Evolutionary conservation across 2,113 vertebrate genomes (phyloP).

Genomic region (Actinemys pallida): DNA sequence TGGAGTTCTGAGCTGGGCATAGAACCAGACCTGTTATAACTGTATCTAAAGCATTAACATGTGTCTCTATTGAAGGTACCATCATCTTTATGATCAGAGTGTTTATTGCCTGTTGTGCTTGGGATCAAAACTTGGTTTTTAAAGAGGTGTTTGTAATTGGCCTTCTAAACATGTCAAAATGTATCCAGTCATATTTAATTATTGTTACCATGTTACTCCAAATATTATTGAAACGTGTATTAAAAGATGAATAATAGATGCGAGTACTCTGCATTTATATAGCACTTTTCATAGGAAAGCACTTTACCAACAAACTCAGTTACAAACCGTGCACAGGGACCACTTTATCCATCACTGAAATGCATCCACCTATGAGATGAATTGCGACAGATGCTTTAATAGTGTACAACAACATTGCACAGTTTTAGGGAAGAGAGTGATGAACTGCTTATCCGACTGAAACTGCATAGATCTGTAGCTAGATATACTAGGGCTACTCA

Average conservation of each 20-base stretch:
- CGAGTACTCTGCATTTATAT: not conserved
- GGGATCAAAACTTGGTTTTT: fast-evolving
- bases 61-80: not conserved
- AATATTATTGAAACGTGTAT: not conserved
- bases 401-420: not conserved
- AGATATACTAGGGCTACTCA: not conserved
- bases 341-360: constrained; percentile 16
- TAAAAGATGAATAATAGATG: not conserved
- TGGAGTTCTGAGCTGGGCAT: fast-evolving
- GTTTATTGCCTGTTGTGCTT: not conserved
- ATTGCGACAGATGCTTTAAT: not conserved
- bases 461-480: not conserved
- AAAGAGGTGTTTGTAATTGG: not conserved
- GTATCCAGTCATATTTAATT: not conserved
- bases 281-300: not conserved
- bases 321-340: not conserved
- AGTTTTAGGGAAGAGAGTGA: not conserved
- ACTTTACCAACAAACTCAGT: not conserved
- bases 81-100: not conserved
- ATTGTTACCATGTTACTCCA: not conserved
- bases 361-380: not conserved
- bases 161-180: not conserved
- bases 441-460: fast-evolving
- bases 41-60: not conserved
- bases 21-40: not conserved